These are phyloP conservation scores for Mimumesa dahlbomi DNA, from an alignment of 2,888 invertebrate genomes.

Conservation along the genomic window DNA sequence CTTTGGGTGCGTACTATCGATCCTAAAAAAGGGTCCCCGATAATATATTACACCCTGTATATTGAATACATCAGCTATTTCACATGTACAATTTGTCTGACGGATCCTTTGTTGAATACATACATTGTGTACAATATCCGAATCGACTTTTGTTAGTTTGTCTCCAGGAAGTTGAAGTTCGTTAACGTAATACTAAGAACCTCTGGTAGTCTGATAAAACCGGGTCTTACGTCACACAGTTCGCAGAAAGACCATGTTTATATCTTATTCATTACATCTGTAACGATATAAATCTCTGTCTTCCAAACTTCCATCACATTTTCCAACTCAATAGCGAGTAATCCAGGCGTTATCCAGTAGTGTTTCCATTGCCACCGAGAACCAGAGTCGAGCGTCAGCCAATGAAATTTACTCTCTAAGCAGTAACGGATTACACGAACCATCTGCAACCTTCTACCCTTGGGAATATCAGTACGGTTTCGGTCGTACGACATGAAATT, in stretches of 20 bases:
- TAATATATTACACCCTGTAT: no score
- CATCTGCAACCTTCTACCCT: not conserved
- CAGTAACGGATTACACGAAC: constrained; percentile 5
- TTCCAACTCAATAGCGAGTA: constrained; percentile 20
- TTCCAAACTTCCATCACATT: constrained; percentile 32
- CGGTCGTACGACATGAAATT: not conserved
- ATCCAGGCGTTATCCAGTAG: constrained; percentile 20
- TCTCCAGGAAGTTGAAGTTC: no score
- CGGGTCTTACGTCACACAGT: not conserved
- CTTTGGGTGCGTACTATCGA: no score
- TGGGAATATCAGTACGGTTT: not conserved
- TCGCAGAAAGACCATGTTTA: not conserved
- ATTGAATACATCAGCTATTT: no score
- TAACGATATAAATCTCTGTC: constrained; percentile 19
- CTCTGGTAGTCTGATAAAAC: not conserved
- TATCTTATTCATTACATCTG: not conserved
- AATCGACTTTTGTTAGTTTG: no score
- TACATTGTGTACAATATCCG: no score
- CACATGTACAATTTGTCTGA: no score
- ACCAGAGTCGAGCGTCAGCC: constrained; percentile 9
- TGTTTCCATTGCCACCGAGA: constrained; percentile 18
- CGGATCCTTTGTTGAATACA: no score
- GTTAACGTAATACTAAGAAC: no score
- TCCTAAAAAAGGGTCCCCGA: no score
- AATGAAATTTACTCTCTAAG: constrained; percentile 32